Conservation (phyloP, 2,888 invertebrate species). For the Pilophorus perplexus region DNA sequence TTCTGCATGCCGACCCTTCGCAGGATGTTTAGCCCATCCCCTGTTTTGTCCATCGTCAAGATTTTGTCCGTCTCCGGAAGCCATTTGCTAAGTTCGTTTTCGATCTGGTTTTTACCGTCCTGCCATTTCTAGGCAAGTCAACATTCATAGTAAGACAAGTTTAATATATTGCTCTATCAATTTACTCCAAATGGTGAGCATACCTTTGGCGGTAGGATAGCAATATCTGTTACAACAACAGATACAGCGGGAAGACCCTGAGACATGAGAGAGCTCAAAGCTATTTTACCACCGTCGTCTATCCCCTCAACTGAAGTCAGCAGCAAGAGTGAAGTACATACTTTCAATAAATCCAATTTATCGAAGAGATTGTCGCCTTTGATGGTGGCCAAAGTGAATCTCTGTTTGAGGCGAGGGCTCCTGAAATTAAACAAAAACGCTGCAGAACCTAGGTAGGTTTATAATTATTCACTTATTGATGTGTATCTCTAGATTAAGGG, state of each 20-base stretch:
- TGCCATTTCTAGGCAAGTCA: slow-evolving; percentile 59
- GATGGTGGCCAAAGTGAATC: slow-evolving; percentile 78
- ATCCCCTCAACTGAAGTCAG: slow-evolving; percentile 67
- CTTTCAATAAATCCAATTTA: slow-evolving; percentile 77
- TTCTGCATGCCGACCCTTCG: slow-evolving; percentile 80
- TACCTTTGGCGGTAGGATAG: slow-evolving; percentile 67
- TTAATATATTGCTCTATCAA: too few species aligned
- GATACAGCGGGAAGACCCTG: slow-evolving; percentile 80
- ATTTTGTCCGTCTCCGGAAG: slow-evolving; percentile 76
- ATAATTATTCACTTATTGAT: too few species aligned
- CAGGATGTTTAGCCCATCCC: slow-evolving; percentile 72
- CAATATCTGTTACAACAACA: slow-evolving; percentile 70
- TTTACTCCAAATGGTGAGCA: too few species aligned
- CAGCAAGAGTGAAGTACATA: slow-evolving; percentile 80
- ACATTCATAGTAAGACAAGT: too few species aligned
- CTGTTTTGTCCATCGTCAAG: slow-evolving; percentile 69
- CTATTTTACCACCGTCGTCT: slow-evolving; percentile 75
- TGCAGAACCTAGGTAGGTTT: too few species aligned
- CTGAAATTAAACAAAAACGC: slow-evolving; percentile 55
- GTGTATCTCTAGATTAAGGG: not conserved
- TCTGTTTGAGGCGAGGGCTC: slow-evolving; percentile 80
- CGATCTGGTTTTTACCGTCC: slow-evolving; percentile 65
- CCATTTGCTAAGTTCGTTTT: slow-evolving; percentile 65
- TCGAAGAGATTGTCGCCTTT: slow-evolving; percentile 70
- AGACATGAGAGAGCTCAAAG: slow-evolving; percentile 70